Conservation (phyloP, 2,888 invertebrate species). For the Epistrophe grossulariae region DNA sequence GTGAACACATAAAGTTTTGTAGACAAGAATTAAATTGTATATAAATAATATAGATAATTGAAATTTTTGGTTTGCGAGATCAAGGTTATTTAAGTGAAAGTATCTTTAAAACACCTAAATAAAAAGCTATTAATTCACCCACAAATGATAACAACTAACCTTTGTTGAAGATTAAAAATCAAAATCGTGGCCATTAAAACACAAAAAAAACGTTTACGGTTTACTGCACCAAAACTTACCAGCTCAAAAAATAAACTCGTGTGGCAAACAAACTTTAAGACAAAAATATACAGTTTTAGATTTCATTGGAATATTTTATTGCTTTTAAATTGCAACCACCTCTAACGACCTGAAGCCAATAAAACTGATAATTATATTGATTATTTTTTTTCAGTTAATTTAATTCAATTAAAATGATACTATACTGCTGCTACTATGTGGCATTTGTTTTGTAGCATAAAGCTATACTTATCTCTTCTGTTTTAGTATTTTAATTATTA, state of each 20-base stretch:
- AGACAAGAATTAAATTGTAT: too few species aligned
- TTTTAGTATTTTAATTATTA: slow-evolving; percentile 37
- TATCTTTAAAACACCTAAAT: too few species aligned
- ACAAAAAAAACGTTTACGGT: background rate
- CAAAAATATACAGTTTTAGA: background rate
- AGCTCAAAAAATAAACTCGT: background rate
- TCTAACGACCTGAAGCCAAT: slow-evolving; percentile 16
- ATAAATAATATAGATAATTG: too few species aligned
- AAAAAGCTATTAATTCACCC: background rate
- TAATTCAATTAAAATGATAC: slow-evolving; percentile 47
- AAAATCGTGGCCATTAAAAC: background rate
- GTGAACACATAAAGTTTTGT: too few species aligned
- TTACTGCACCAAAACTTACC: background rate
- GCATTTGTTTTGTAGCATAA: background rate
- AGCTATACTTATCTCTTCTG: background rate
- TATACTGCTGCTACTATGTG: background rate
- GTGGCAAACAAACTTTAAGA: background rate
- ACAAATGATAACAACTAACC: background rate
- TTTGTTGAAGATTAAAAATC: background rate
- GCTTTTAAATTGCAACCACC: slow-evolving; percentile 38
- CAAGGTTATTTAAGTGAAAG: too few species aligned
- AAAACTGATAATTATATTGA: slow-evolving; percentile 47
- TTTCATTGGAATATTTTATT: slow-evolving; percentile 6
- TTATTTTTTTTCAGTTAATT: slow-evolving; percentile 43
- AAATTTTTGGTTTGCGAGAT: too few species aligned